phyloP scores from a whole-genome alignment of 2,113 vertebrate genomes.

The Upupa epops region DNA sequence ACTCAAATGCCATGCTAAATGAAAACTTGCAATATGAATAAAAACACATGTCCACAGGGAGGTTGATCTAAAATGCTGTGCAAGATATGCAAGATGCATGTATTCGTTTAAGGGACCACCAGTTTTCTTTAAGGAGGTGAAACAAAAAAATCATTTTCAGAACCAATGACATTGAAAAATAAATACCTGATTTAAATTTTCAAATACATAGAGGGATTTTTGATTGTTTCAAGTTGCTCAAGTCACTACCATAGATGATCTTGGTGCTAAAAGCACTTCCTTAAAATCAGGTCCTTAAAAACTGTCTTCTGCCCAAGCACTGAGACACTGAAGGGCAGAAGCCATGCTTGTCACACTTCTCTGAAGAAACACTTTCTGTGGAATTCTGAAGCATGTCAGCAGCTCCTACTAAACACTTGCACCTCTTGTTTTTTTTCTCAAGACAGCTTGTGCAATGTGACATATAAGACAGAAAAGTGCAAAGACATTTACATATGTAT shows the following conservation, averaged over 20 bases:
- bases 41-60: neutral
- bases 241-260: neutral
- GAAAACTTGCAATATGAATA: neutral
- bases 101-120: neutral
- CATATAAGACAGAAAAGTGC: constrained; percentile 49
- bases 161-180: neutral
- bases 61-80: neutral
- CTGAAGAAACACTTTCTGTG: constrained; percentile 46
- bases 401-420: constrained; percentile 56
- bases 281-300: constrained; percentile 38
- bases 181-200: neutral
- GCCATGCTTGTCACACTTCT: constrained; percentile 10
- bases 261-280: neutral
- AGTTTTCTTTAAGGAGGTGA: neutral
- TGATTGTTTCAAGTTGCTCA: neutral
- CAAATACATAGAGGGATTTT: neutral
- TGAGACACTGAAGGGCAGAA: constrained; percentile 17
- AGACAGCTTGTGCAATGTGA: constrained; percentile 54
- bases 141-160: neutral
- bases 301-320: neutral
- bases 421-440: neutral
- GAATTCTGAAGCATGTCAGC: constrained; percentile 54
- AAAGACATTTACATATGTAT: constrained; percentile 47
- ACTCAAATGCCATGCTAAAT: neutral
- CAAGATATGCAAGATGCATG: neutral